Conservation (phyloP, 92 coral and sea anemone genomes). For the Virgularia gustaviana region DNA sequence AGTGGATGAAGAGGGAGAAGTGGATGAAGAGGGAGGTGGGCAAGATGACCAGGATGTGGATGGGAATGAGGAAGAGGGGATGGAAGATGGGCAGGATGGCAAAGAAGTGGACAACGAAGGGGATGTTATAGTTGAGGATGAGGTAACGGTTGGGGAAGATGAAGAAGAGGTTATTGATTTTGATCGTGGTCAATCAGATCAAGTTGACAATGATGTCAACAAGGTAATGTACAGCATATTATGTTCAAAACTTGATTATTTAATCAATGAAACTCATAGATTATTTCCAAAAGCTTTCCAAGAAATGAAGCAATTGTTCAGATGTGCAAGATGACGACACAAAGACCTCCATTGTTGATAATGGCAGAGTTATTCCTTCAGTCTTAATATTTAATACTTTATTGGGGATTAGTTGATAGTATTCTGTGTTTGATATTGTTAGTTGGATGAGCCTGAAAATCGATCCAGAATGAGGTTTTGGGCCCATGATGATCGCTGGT, state of each 20-base stretch:
- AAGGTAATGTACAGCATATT: neutral
- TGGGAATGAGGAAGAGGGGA: constrained; percentile 1
- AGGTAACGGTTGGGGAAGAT: neutral
- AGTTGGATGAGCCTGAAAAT: constrained; percentile 7
- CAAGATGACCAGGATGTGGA: neutral
- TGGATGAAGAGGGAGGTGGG: constrained; percentile 1
- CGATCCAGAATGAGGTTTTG: constrained; percentile 57
- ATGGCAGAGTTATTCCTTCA: neutral
- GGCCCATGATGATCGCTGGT: constrained; percentile 90
- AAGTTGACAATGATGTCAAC: constrained; percentile 9
- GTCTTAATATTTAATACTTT: neutral
- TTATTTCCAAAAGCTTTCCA: too few relatives aligned
- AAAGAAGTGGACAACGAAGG: neutral
- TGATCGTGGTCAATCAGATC: neutral
- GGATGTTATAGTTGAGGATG: neutral
- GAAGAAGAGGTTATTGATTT: constrained; percentile 37
- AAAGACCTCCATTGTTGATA: neutral
- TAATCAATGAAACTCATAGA: too few relatives aligned
- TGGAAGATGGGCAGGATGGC: neutral
- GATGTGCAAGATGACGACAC: too few relatives aligned
- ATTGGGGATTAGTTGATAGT: constrained; percentile 38
- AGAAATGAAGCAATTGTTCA: too few relatives aligned
- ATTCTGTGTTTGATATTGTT: constrained; percentile 63
- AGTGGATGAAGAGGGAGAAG: neutral
- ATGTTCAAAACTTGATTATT: too few relatives aligned